Percentiles rank a stretch among this genome's conserved stretches.
Evolutionary conservation across 2,888 invertebrate genomes (phyloP).

Genomic region (Ligdia adustata): DNA sequence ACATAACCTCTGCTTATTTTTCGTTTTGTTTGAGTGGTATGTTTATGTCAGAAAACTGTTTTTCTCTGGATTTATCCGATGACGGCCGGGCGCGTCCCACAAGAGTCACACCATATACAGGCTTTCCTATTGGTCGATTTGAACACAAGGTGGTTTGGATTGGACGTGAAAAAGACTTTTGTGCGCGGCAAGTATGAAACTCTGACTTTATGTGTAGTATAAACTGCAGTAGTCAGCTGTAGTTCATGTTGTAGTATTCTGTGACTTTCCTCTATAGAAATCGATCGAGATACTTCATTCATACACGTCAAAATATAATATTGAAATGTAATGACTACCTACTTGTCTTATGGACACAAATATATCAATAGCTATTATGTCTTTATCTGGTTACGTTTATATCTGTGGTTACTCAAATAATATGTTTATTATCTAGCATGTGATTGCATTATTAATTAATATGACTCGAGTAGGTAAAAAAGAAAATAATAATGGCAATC

Average conservation of each 20-base stretch:
- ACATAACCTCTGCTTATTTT: conserved; percentile 33
- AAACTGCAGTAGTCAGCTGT: not conserved
- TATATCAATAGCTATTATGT: no score
- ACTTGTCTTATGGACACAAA: no score
- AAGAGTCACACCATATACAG: conserved; percentile 77
- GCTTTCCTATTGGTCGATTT: conserved; percentile 63
- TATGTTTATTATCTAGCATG: no score
- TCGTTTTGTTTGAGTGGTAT: conserved; percentile 33
- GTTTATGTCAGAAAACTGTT: conserved; percentile 54
- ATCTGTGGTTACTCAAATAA: no score
- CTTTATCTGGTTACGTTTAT: no score
- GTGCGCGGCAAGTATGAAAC: conserved; percentile 53
- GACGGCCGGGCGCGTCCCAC: conserved; percentile 65
- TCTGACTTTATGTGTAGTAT: not conserved
- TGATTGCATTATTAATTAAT: no score
- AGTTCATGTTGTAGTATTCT: conserved; percentile 1
- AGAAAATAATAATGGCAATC: no score
- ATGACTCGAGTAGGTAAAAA: no score
- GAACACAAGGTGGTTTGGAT: conserved; percentile 48
- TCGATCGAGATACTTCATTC: conserved; percentile 5
- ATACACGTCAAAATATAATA: no score
- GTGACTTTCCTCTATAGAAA: conserved; percentile 10
- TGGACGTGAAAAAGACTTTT: conserved; percentile 45
- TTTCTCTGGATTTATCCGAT: conserved; percentile 37
- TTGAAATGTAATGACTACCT: no score